phyloP scores from a whole-genome alignment of 2,888 invertebrate species.

The Ametastegia equiseti region DNA sequence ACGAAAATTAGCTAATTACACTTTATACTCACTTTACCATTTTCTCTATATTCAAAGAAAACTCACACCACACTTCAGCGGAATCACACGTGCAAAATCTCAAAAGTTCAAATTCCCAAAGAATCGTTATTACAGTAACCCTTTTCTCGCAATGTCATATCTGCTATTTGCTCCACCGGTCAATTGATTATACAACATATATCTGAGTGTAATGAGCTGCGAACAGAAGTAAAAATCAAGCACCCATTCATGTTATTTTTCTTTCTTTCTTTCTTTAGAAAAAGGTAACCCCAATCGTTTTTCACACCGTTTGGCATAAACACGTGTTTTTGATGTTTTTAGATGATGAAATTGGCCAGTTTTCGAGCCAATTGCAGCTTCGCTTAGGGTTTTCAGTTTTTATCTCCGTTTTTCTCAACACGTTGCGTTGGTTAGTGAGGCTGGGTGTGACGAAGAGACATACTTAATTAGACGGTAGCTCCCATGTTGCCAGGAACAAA shows the following conservation, averaged over 20 bases:
- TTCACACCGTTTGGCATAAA: too few species aligned
- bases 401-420: background rate
- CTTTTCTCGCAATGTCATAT: background rate
- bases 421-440: background rate
- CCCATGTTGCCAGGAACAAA: conserved; percentile 35
- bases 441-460: conserved; percentile 27
- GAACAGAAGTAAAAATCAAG: too few species aligned
- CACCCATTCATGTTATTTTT: too few species aligned
- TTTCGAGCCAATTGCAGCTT: background rate
- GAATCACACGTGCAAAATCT: background rate
- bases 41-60: background rate
- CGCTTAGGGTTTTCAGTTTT: background rate
- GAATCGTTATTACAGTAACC: background rate
- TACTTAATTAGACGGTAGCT: conserved; percentile 40
- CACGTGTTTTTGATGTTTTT: background rate
- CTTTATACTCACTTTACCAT: conserved; percentile 27
- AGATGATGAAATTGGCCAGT: background rate
- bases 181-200: background rate
- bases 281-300: too few species aligned
- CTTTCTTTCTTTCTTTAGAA: too few species aligned
- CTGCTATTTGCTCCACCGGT: background rate
- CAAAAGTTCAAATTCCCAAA: background rate
- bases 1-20: conserved; percentile 45
- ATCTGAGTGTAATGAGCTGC: too few species aligned
- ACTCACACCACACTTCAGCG: background rate